These are phyloP conservation scores for Grantiella picta DNA, from an alignment of 2,113 vertebrate species.

Conservation along the genomic window DNA sequence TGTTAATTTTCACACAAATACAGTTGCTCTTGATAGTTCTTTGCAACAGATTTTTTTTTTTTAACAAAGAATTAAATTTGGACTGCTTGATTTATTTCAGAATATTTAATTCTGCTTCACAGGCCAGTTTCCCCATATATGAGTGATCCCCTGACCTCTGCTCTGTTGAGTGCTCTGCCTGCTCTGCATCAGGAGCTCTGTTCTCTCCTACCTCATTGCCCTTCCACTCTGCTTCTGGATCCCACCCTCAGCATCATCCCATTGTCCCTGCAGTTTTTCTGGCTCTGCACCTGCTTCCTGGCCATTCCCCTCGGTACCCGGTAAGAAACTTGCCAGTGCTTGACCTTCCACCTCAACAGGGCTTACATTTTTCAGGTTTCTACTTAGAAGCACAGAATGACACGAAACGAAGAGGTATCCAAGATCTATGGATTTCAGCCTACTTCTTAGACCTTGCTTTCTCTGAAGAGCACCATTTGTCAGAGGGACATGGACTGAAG, in stretches of 20 bases:
- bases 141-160: background rate
- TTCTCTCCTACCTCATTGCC: background rate
- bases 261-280: background rate
- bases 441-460: background rate
- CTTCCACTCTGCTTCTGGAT: background rate
- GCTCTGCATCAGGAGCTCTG: background rate
- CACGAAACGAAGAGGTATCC: background rate
- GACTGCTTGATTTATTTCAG: background rate
- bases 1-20: background rate
- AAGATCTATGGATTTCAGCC: background rate
- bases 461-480: background rate
- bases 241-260: background rate
- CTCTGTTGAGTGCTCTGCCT: background rate
- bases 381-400: background rate
- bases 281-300: background rate
- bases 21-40: background rate
- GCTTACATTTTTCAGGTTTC: background rate
- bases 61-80: background rate
- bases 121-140: background rate
- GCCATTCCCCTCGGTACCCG: background rate
- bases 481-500: background rate
- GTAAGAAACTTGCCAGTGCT: background rate
- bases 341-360: background rate
- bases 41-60: background rate
- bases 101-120: background rate